Evolutionary conservation across 2,797 vertebrate genomes (phyloP), one percentile per base, ranked within the genome.

Genomic region (Acrossocheilus wenchowensis): DNA sequence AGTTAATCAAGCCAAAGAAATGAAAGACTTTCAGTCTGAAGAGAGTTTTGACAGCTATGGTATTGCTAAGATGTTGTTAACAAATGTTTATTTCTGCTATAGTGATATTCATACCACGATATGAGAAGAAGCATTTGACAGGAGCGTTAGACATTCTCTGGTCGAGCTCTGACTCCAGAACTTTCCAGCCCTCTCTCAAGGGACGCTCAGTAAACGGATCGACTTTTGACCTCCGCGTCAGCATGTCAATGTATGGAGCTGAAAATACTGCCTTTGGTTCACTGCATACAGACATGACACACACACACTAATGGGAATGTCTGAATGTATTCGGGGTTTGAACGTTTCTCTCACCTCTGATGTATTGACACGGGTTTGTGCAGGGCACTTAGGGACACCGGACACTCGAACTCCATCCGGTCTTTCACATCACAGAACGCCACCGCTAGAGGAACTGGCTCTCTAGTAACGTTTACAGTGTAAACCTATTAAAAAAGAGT

Each of bases 241-340:
- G 87, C 90, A 94, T 91, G 86, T 95, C 94, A 34, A 94, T 91
- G 39, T 92, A 94, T 30, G 92, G 92, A 75, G 89, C 90, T 11
- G 94, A 95, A 88, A 94, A 93, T 88, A 91, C 85, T 89, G 92
- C 92, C 78, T 94, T 95, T 36, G 94, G 93, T 69, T 95, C 85
- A 77, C 95, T 95, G 91, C 64, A 89, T 83, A 89, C n/a, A 74
- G 30, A 48, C 72, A 30, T 48, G 72, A 74, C 2, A 26, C 43
- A 48, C n/a, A 73, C 4, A 74, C 1, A 0, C n/a, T 26, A 45
- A 26, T 73, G n/a, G 7, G 14, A 74, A 30, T n/a, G 39, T 72
- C 39, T 6, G 69, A 14, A 43, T 19, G 3, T 1, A 30, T 48
- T 1, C 30, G n/a, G 41, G 72, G 36, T 60, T 68, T 12, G 34